These are phyloP conservation scores for Erpornis zantholeuca DNA, from an alignment of 2,113 vertebrate species.

Conservation along the genomic window DNA sequence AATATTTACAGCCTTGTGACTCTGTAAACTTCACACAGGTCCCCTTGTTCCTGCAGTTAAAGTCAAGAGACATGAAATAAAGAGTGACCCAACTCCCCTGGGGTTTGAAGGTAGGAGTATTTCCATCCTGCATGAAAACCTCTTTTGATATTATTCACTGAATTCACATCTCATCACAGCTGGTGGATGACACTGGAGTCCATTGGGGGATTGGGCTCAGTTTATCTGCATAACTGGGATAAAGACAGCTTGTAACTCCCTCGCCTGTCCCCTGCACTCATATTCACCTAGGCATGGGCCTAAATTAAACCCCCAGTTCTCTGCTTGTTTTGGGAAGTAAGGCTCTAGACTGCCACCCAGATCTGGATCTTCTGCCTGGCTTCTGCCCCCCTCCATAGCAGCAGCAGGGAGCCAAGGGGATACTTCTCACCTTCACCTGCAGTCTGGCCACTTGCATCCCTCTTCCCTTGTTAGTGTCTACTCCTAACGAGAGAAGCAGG, in stretches of 20 bases:
- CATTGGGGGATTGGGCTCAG: not conserved
- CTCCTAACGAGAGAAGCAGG: not conserved
- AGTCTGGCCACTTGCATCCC: not conserved
- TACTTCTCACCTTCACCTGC: not conserved
- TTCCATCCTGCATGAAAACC: constrained; percentile 58
- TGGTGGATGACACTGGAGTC: not conserved
- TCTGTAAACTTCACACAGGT: constrained; percentile 79
- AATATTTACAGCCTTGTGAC: constrained; percentile 43
- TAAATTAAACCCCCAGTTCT: not conserved
- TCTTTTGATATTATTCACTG: not conserved
- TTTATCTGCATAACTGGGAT: not conserved
- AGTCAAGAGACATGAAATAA: constrained; percentile 93
- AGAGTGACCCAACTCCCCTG: constrained; percentile 90
- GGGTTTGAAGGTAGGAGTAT: constrained; percentile 89
- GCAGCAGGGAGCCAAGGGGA: not conserved
- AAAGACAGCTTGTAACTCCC: not conserved
- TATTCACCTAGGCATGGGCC: not conserved
- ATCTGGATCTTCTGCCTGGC: not conserved
- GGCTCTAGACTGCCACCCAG: not conserved
- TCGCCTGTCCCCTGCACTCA: not conserved
- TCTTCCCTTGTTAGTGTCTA: not conserved
- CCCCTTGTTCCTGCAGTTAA: constrained; percentile 84
- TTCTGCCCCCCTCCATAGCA: not conserved
- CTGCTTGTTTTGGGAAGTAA: not conserved
- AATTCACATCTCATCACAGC: constrained; percentile 2